These are phyloP conservation scores for Drosophila monieri DNA, from an alignment of 2,888 invertebrate species.

Conservation along the genomic window DNA sequence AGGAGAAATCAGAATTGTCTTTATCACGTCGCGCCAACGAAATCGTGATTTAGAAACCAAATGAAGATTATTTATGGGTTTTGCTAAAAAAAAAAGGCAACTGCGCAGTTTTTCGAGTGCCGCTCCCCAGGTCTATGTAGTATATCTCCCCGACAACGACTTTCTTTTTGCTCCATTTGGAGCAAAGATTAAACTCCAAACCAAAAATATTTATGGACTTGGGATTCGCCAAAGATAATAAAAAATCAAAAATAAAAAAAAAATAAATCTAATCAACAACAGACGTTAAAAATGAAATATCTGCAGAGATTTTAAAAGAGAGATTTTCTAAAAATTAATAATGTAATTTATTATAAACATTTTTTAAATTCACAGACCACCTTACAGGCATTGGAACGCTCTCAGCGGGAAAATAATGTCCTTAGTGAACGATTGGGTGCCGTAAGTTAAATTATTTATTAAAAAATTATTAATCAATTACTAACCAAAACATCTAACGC, in stretches of 20 bases:
- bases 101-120: conserved; percentile 70
- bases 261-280: neutral
- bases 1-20: conserved; percentile 19
- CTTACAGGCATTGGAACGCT: conserved; percentile 88
- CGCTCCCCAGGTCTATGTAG: conserved; percentile 10
- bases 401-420: conserved; percentile 89
- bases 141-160: conserved; percentile 55
- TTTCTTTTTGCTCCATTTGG: conserved; percentile 56
- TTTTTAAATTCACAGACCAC: conserved; percentile 84
- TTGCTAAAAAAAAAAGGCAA: conserved; percentile 28
- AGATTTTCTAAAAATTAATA: neutral
- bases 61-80: conserved; percentile 54
- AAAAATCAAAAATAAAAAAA: neutral
- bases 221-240: neutral
- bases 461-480: neutral
- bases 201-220: conserved; percentile 21
- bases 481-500: conserved; percentile 14
- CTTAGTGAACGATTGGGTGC: conserved; percentile 89
- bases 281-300: neutral
- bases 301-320: neutral
- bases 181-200: conserved; percentile 33
- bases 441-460: conserved; percentile 79
- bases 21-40: conserved; percentile 56
- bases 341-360: neutral
- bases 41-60: conserved; percentile 61